These are phyloP conservation scores for Linurgus olivaceus DNA, from an alignment of 2,797 vertebrate species.

Conservation along the genomic window DNA sequence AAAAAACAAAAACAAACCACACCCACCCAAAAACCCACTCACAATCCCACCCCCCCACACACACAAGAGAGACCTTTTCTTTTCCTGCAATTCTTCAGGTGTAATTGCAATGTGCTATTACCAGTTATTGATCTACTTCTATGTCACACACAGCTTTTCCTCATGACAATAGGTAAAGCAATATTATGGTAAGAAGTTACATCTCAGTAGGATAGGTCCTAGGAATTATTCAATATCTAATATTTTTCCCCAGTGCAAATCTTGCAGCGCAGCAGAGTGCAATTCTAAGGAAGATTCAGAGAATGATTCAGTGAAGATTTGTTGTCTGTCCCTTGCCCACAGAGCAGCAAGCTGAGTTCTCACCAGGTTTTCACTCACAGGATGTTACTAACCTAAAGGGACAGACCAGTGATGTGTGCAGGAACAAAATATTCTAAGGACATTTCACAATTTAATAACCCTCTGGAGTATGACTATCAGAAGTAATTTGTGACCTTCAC, in stretches of 20 bases:
- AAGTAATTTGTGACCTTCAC: neutral
- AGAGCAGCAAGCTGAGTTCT: neutral
- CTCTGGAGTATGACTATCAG: neutral
- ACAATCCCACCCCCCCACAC: too few species aligned
- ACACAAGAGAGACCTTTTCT: neutral
- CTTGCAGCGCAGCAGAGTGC: neutral
- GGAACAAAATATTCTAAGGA: conserved; percentile 16
- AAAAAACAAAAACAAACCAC: neutral
- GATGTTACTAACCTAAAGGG: neutral
- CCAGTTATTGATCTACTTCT: neutral
- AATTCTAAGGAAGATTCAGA: neutral
- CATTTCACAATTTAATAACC: conserved; percentile 35
- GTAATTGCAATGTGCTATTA: neutral
- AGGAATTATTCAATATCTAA: neutral
- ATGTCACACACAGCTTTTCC: neutral
- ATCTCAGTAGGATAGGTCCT: neutral
- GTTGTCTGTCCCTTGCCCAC: neutral
- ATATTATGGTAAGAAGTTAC: neutral
- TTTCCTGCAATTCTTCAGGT: neutral
- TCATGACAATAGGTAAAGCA: neutral
- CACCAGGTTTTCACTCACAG: neutral
- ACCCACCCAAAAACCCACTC: neutral
- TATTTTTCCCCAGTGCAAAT: neutral
- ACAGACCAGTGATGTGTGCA: neutral
- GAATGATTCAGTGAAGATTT: neutral